These are phyloP conservation scores for Poeciliopsis turneri DNA, from an alignment of 2,797 vertebrate species.

Conservation along the genomic window DNA sequence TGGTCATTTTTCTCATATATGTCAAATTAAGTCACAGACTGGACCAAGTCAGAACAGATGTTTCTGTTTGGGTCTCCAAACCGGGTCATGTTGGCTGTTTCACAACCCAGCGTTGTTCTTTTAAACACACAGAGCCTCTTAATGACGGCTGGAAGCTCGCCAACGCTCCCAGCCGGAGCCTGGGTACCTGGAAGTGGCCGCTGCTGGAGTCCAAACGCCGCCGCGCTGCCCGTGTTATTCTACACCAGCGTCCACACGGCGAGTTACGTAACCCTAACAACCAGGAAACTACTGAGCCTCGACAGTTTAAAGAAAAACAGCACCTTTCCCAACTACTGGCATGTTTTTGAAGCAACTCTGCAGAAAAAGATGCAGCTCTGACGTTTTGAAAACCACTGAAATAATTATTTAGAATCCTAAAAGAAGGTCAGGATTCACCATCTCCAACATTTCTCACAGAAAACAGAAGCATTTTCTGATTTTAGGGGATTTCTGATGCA, in stretches of 20 bases:
- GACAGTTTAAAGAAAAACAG: neutral
- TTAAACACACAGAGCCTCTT: slow-evolving; percentile 34
- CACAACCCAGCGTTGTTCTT: slow-evolving; percentile 14
- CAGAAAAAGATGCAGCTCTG: too few relatives aligned
- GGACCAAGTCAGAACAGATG: neutral
- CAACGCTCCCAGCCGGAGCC: slow-evolving; percentile 6
- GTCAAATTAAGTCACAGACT: neutral
- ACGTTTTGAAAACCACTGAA: too few relatives aligned
- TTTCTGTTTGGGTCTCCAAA: neutral
- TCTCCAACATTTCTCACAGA: too few relatives aligned
- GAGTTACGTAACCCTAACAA: neutral
- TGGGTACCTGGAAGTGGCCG: neutral
- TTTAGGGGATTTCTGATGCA: too few relatives aligned
- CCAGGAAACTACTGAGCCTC: neutral
- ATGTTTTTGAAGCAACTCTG: neutral
- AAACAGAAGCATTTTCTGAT: too few relatives aligned
- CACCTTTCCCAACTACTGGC: neutral
- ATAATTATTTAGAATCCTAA: too few relatives aligned
- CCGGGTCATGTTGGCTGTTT: neutral
- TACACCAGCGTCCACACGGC: slow-evolving; percentile 3
- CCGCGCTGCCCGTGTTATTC: slow-evolving; percentile 1
- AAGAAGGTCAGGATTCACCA: too few relatives aligned
- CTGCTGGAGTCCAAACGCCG: slow-evolving; percentile 3
- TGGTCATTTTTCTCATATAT: neutral
- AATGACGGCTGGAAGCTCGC: slow-evolving; percentile 25